Percentiles rank a stretch among this genome's conserved stretches.
These are phyloP conservation scores for Pycnonotus jocosus DNA, from an alignment of 2,113 vertebrate species.

Conservation along the genomic window DNA sequence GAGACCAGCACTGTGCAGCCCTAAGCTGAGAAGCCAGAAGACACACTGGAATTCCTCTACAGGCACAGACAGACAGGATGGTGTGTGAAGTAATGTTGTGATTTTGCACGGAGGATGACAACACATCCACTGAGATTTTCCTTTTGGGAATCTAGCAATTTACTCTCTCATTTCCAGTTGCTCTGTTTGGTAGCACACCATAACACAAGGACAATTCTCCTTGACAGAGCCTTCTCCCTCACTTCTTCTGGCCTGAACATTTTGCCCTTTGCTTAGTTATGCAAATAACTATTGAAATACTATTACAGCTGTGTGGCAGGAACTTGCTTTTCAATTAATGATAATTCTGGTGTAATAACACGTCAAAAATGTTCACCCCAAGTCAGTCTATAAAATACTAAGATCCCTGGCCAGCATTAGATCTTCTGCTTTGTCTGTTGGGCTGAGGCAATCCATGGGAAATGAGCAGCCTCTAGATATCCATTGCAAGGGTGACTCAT, in stretches of 20 bases:
- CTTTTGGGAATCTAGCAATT: background rate
- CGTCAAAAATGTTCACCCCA: background rate
- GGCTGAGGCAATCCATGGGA: background rate
- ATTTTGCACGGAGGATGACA: background rate
- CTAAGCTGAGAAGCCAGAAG: background rate
- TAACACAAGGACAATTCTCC: background rate
- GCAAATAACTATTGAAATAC: too few species aligned
- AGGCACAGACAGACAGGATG: background rate
- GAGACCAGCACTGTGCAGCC: background rate
- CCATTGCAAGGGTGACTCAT: background rate
- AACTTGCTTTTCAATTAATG: background rate
- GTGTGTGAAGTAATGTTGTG: fast-evolving
- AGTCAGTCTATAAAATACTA: background rate
- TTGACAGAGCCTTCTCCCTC: background rate
- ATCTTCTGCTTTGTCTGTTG: background rate
- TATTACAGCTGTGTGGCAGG: background rate
- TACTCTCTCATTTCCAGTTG: background rate
- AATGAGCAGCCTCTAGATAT: background rate
- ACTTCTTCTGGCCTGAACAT: background rate
- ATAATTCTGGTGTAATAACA: background rate
- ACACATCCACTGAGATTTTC: background rate
- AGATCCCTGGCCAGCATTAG: background rate
- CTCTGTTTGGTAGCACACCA: background rate
- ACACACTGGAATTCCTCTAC: background rate
- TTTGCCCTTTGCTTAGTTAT: background rate